Conservation (phyloP, 2,797 vertebrate genomes). For the Okamejei kenojei region DNA sequence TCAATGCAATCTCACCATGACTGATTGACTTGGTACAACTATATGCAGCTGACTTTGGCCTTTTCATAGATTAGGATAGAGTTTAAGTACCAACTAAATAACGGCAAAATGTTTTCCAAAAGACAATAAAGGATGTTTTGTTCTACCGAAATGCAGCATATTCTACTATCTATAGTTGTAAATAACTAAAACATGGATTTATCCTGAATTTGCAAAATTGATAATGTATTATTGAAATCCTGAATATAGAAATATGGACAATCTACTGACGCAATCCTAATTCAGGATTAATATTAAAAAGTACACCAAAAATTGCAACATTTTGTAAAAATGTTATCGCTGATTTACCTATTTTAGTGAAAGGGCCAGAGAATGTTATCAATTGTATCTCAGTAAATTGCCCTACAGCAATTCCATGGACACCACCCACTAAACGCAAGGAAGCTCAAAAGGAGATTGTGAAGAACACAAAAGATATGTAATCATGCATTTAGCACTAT, state of each 20-base stretch:
- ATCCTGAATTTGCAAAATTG: not conserved
- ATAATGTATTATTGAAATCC: not conserved
- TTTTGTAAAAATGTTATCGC: not conserved
- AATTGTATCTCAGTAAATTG: not conserved
- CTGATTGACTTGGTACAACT: not conserved
- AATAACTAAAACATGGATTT: not conserved
- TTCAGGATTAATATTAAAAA: not conserved
- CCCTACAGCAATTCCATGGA: not conserved
- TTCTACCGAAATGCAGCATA: not conserved
- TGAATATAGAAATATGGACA: not conserved
- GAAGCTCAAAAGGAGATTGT: not conserved
- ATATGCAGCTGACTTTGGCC: not conserved
- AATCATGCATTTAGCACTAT: not conserved
- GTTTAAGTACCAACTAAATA: not conserved
- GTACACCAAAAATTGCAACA: not conserved
- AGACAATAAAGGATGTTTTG: not conserved
- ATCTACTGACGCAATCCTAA: not conserved
- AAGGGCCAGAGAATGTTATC: conserved; percentile 36
- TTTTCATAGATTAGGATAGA: not conserved
- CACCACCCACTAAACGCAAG: conserved; percentile 25
- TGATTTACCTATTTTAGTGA: not conserved
- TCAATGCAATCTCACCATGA: not conserved
- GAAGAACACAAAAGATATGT: not conserved
- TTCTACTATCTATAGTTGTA: not conserved
- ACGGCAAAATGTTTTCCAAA: not conserved